phyloP scores from a whole-genome alignment of 2,113 vertebrate genomes.

The Spilogale gracilis region DNA sequence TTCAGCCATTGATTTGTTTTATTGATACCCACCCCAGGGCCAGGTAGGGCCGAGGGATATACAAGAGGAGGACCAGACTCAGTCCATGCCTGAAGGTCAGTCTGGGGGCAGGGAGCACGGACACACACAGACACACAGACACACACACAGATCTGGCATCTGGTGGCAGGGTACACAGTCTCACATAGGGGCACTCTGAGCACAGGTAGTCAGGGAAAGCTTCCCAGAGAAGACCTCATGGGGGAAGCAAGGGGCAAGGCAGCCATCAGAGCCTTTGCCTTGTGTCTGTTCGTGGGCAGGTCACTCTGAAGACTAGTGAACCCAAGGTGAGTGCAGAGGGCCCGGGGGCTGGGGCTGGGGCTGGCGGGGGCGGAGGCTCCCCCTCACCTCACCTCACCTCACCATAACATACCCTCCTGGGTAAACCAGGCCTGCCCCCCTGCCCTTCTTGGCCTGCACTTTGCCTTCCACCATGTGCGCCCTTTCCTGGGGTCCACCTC shows the following conservation, averaged over 20 bases:
- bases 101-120: constrained; percentile 25
- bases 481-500: constrained; percentile 72
- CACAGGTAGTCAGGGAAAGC: constrained; percentile 67
- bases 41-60: constrained; percentile 41
- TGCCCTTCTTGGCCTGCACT: constrained; percentile 4
- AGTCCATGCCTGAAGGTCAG: constrained; percentile 69
- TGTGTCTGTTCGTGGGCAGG: constrained; percentile 65
- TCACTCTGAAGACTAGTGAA: constrained; percentile 51
- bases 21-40: constrained; percentile 69
- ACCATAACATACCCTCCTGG: not conserved
- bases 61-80: constrained; percentile 70
- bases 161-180: constrained; percentile 68
- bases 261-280: constrained; percentile 68
- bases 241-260: constrained; percentile 61
- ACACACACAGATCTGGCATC: constrained; percentile 55
- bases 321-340: constrained; percentile 2
- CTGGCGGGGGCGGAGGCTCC: not conserved
- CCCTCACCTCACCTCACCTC: not conserved
- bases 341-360: not conserved
- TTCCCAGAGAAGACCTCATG: constrained; percentile 65
- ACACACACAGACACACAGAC: constrained; percentile 20
- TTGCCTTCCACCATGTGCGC: constrained; percentile 54
- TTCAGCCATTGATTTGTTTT: constrained; percentile 64
- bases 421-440: not conserved
- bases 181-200: constrained; percentile 65